Evolutionary conservation across 2,888 invertebrate genomes (phyloP), one percentile per base, ranked within the genome.

Genomic region (Punctoribates punctum): DNA sequence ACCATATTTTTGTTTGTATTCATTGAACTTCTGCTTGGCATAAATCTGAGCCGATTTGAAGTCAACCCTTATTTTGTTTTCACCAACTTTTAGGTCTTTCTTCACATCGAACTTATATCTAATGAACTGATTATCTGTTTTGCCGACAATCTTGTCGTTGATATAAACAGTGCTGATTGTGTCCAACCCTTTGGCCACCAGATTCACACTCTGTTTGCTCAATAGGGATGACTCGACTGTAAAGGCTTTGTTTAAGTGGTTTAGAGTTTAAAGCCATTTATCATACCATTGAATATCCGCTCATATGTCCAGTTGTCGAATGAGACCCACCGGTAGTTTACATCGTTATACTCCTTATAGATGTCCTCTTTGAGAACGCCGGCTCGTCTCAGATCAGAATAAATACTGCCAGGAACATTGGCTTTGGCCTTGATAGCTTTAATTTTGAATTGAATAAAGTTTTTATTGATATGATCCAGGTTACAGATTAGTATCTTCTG

Each of bases 111-210:
- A 91, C 27, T 86, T 86, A 82, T 94, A 92, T 82, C 89, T 87
- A 6, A 90, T 86, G 83, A 96, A 96, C 94, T 95, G 95, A 83
- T 96, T 95, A 79, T 89, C 86, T 0, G 90, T 88, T 46, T 83
- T 82, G 0, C 90, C 92, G 57, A 94, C 82, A 0, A 85, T 82
- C 27, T 86, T 81, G 17, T 86, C 87, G 84, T 97, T 96, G 15
- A 96, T 78, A 80, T 85, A 86, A 65, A 96, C 86, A n/a, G 85
- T 87, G 1, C 93, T 87, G 77, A 92, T 87, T 0, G 96, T 95
- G 83, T 97, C 96, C 65, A 97, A 83, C 1, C 96, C 96, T 81
- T 94, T 88, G 77, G 93, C 89, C 6, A 91, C 89, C 75, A 96
- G 82, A 79, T 86, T 82, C 17, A 88, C 81, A 76, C 81, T 77